Base-by-base conservation (phyloP, 2,113 vertebrate genomes). In the Delphinapterus leucas region DNA sequence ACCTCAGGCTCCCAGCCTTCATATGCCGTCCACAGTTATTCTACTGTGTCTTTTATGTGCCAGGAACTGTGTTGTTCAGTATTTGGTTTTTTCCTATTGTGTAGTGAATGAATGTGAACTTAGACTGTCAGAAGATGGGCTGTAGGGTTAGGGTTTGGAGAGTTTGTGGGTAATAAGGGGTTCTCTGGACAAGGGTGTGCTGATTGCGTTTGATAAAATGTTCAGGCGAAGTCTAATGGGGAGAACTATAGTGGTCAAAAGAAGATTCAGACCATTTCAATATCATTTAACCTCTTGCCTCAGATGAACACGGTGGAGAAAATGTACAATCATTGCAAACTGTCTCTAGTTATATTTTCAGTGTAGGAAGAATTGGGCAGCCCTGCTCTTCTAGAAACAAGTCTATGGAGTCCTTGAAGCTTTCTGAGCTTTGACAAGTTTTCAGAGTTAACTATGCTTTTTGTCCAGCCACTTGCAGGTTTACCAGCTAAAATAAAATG, bases 401-500 rank as follows among this genome's bases (percentile, higher is more conserved):
- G 9, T 31, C 73, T 77, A 0, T 61, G 60, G 44, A 76, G 61
- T 63, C 21, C 68, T 96, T 18, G 58, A 83, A 90, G 61, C 80
- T 88, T 96, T 81, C 21, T 73, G 80, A 93, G 65, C 47, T 85
- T 74, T 94, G 88, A 95, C 68, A 95, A 23, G 12, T 82, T 84
- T 93, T 71, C 68, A 90, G 82, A 88, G 36, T 74, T 85, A 76
- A 94, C 47, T 61, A 0, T 89, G 79, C 28, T 80, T 88, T 96
- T 61, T 81, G 89, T 6, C 36, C 83, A 86, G 65, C 68, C 58
- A 31, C 60, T 95, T 97, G n/a, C 53, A 88, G 79, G 83, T 88
- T 97, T 96, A 92, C 87, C 76, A 95, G 55, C 71, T 93, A 88
- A 96, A 93, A 80, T 71, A 77, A 89, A 95, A 65, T 44, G 25